phyloP scores from a whole-genome alignment of 2,797 vertebrate genomes.

The Girardinus metallicus region DNA sequence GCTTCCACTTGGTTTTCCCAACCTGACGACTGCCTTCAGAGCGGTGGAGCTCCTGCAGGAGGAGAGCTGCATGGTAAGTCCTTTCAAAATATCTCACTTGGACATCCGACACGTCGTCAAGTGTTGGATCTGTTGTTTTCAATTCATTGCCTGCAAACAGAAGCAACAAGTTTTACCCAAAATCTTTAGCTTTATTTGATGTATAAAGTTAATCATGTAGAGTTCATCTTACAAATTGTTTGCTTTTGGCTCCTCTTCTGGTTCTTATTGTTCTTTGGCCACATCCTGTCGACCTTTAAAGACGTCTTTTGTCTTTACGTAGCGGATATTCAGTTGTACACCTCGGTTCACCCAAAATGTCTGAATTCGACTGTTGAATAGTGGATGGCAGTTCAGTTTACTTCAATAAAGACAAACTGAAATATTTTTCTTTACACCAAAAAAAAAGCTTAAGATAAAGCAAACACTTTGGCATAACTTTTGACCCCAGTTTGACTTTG shows the following conservation, averaged over 20 bases:
- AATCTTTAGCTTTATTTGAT: not conserved
- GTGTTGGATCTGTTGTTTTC: not conserved
- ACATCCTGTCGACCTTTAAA: not conserved
- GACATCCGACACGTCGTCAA: not conserved
- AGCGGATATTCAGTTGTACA: not conserved
- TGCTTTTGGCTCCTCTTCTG: not conserved
- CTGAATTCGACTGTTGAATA: not conserved
- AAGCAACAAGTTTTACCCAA: not conserved
- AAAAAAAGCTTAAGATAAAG: not conserved
- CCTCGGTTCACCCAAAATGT: not conserved
- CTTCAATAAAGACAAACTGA: not conserved
- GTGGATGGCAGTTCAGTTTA: not conserved
- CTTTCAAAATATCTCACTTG: not conserved
- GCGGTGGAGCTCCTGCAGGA: conserved; percentile 42
- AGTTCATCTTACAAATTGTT: not conserved
- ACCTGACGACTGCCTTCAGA: conserved; percentile 46
- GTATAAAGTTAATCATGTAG: not conserved
- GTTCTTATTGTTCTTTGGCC: not conserved
- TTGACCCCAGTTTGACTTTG: not conserved
- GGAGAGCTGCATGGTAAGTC: conserved; percentile 55
- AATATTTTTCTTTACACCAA: not conserved
- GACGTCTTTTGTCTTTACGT: not conserved
- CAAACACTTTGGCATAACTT: not conserved
- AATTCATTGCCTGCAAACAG: not conserved
- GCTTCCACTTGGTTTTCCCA: conserved; percentile 28